Percentiles rank a stretch among this genome's conserved stretches.
Evolutionary conservation across 2,888 invertebrate species (phyloP).

Genomic region (Deroplatys truncata): DNA sequence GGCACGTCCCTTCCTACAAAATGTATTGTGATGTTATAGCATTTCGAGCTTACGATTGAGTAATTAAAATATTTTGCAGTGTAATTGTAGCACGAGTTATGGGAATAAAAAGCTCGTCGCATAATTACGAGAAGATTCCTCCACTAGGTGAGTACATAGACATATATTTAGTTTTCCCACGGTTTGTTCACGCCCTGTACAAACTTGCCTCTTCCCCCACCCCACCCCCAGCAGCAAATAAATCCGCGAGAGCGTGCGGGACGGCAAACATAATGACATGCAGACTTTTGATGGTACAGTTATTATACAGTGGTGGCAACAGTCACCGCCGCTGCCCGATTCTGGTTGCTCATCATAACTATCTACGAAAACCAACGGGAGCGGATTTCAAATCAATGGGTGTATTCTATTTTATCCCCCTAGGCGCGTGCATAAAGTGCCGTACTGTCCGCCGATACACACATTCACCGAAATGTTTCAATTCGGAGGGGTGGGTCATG

Average conservation of each 20-base stretch:
- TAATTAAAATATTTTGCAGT: too few species aligned
- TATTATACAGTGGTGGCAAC: conserved; percentile 22
- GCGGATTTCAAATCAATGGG: conserved; percentile 31
- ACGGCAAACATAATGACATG: conserved; percentile 25
- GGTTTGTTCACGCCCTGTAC: background rate
- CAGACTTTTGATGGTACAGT: conserved; percentile 29
- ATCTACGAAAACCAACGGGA: conserved; percentile 23
- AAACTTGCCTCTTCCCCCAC: background rate
- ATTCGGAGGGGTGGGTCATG: conserved; percentile 22
- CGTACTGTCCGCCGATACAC: conserved; percentile 20
- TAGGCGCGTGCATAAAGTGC: conserved; percentile 28
- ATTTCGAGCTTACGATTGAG: too few species aligned
- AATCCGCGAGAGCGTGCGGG: conserved; percentile 18
- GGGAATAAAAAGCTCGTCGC: background rate
- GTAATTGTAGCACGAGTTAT: background rate
- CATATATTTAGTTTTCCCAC: background rate
- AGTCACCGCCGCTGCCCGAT: background rate
- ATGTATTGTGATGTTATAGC: too few species aligned
- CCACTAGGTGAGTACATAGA: background rate
- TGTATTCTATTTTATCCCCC: conserved; percentile 29
- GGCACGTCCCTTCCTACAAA: too few species aligned
- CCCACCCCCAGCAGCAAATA: conserved; percentile 7
- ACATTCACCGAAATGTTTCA: conserved; percentile 28
- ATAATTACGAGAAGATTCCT: background rate
- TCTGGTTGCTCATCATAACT: conserved; percentile 26